Conservation (phyloP, 2,113 vertebrate genomes). For the Bos taurus region DNA sequence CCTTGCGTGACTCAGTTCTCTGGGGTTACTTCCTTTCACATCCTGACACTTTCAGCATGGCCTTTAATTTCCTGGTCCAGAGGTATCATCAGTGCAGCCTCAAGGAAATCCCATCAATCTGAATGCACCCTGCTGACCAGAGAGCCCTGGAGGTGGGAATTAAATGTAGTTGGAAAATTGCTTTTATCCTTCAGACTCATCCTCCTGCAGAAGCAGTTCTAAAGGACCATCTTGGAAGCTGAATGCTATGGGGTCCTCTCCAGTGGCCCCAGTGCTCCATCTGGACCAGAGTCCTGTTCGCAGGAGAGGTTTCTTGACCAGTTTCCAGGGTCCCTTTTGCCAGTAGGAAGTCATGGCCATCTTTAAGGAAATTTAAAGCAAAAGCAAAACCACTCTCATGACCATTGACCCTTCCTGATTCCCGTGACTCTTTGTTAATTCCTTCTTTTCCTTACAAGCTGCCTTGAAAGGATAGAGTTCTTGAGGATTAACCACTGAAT, state of each 20-base stretch:
- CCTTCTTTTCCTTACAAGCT: constrained; percentile 1
- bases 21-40: constrained; percentile 50
- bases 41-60: constrained; percentile 37
- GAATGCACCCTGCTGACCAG: constrained; percentile 19
- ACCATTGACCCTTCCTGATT: background rate
- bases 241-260: background rate
- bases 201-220: background rate
- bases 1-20: constrained; percentile 44
- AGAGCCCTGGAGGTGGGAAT: constrained; percentile 42
- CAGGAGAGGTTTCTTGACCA: background rate
- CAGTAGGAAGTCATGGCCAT: background rate
- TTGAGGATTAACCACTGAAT: background rate
- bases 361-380: constrained; percentile 43
- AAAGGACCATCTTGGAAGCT: background rate
- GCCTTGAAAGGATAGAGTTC: background rate
- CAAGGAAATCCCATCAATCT: constrained; percentile 39
- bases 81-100: constrained; percentile 42
- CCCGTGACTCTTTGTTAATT: background rate
- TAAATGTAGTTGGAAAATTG: constrained; percentile 37
- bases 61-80: constrained; percentile 61
- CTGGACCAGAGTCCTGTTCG: background rate
- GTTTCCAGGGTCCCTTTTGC: background rate
- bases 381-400: background rate
- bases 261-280: background rate
- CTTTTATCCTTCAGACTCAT: constrained; percentile 45